These are phyloP conservation scores for Petrosia ficiformis DNA, from an alignment of 37 sponge, comb jelly and placozoan species.

Conservation along the genomic window DNA sequence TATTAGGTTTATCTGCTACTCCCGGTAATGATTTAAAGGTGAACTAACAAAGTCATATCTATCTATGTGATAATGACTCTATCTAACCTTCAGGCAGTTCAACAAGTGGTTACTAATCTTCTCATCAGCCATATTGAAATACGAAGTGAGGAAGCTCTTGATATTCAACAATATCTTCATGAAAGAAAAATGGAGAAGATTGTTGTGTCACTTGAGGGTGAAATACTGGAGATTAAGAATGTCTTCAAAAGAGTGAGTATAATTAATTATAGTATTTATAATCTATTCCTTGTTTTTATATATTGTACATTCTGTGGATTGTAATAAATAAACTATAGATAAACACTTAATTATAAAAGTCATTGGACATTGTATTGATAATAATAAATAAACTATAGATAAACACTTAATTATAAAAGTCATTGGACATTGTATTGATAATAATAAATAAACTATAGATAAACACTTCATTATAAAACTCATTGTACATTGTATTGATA, in stretches of 20 bases:
- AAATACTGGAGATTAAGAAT: conserved; percentile 54
- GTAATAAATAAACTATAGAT: too few species aligned
- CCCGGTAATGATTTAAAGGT: conserved; percentile 95
- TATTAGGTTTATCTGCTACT: conserved; percentile 94
- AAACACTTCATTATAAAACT: too few species aligned
- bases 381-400: too few species aligned
- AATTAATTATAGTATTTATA: not conserved
- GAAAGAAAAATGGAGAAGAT: conserved; percentile 85
- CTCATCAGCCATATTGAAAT: conserved; percentile 91
- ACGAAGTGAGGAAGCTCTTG: conserved; percentile 91
- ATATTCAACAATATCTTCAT: conserved; percentile 87
- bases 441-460: too few species aligned
- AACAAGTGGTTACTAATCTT: conserved; percentile 90
- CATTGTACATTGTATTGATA: too few species aligned
- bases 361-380: too few species aligned
- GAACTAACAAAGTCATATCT: not conserved
- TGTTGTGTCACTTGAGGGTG: conserved; percentile 83
- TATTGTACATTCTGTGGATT: too few species aligned
- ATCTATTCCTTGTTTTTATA: conserved; percentile 1
- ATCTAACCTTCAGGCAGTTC: conserved; percentile 70
- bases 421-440: too few species aligned
- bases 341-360: too few species aligned
- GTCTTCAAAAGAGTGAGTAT: conserved; percentile 58
- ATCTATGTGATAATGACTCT: not conserved
- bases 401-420: too few species aligned